phyloP scores from a whole-genome alignment of 1,140 invertebrate genomes.

The Lasaia peninsularis region DNA sequence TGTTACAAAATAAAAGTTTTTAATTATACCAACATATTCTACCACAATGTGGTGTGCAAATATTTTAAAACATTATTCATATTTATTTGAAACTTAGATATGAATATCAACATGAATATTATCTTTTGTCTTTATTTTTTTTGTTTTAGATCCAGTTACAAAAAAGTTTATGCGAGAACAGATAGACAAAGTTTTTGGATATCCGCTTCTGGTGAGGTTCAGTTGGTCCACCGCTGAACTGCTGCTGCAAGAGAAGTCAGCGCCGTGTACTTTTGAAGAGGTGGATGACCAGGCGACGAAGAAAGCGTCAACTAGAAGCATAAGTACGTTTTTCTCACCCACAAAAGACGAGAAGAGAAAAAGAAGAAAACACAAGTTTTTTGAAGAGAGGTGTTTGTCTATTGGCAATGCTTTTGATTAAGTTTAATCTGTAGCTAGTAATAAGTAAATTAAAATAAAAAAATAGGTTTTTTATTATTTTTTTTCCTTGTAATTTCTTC shows the following conservation, averaged over 20 bases:
- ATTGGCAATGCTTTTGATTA: slow-evolving; percentile 56
- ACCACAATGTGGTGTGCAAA: too few species aligned
- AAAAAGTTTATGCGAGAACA: slow-evolving; percentile 92
- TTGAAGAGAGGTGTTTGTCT: slow-evolving; percentile 77
- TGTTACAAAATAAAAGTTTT: too few species aligned
- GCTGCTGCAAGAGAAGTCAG: slow-evolving; percentile 86
- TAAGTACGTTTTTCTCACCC: slow-evolving; percentile 79
- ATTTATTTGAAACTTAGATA: too few species aligned
- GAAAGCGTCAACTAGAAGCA: slow-evolving; percentile 66
- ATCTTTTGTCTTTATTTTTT: background rate
- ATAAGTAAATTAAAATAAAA: too few species aligned
- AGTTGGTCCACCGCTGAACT: slow-evolving; percentile 97
- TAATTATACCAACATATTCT: too few species aligned
- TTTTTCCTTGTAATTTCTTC: too few species aligned
- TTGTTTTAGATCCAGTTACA: slow-evolving; percentile 91
- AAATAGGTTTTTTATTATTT: too few species aligned
- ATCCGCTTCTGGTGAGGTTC: slow-evolving; percentile 95
- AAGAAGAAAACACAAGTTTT: slow-evolving; percentile 78
- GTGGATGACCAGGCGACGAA: slow-evolving; percentile 76
- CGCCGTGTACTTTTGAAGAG: slow-evolving; percentile 85
- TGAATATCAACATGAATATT: too few species aligned
- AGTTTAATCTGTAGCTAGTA: too few species aligned
- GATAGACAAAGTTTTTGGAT: slow-evolving; percentile 96
- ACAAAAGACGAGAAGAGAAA: slow-evolving; percentile 54
- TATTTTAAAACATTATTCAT: too few species aligned